Evolutionary conservation across 2,113 vertebrate species (phyloP).

Genomic region (Aldabrachelys gigantea): DNA sequence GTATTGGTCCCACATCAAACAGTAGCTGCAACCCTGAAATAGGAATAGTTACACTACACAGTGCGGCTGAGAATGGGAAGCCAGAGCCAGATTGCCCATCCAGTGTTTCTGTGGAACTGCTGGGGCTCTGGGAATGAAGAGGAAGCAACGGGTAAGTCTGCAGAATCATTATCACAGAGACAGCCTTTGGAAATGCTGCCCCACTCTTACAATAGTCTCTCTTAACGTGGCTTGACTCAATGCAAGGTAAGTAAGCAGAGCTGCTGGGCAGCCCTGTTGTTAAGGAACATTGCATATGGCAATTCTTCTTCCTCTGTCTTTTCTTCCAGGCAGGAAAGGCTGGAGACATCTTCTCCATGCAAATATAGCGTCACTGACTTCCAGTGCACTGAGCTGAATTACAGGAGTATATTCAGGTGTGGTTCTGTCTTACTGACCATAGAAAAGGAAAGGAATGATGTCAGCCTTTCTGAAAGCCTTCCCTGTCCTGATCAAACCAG

Average conservation of each 20-base stretch:
- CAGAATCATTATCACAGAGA: neutral
- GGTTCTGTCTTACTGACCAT: neutral
- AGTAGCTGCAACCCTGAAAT: neutral
- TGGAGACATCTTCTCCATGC: neutral
- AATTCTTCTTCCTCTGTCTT: neutral
- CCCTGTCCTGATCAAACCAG: neutral
- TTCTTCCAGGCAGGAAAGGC: neutral
- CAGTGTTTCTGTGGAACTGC: neutral
- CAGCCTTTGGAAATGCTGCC: neutral
- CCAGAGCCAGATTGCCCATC: neutral
- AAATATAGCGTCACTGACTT: neutral
- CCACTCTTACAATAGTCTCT: neutral
- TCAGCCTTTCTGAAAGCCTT: neutral
- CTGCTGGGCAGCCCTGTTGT: neutral
- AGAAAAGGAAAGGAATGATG: neutral
- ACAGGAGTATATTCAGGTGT: neutral
- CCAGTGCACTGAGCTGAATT: neutral
- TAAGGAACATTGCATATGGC: neutral
- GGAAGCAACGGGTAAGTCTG: neutral
- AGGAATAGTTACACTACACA: neutral
- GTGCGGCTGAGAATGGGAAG: neutral
- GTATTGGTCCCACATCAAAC: accelerated
- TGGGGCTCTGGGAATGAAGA: neutral
- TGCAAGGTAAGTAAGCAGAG: neutral
- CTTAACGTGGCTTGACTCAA: neutral